Base-by-base conservation (phyloP, 1,140 invertebrate species). In the Zophobas morio region DNA sequence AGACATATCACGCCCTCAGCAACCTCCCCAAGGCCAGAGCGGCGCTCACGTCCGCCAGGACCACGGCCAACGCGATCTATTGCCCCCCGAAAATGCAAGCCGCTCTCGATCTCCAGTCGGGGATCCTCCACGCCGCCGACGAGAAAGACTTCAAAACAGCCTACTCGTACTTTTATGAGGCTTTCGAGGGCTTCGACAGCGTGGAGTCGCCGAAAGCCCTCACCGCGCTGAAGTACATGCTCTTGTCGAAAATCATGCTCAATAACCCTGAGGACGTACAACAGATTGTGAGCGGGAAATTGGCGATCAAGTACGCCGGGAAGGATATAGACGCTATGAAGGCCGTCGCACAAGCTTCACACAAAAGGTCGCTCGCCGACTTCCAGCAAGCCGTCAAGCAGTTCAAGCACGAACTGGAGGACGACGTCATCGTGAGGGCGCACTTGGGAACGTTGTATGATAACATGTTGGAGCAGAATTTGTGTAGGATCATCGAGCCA, bases 111-210 rank as follows among this genome's bases (percentile, higher is more conserved):
- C 88, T 99, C 54, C 98, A 99, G 86, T 99, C 98, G 40, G 98
- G 97, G 74, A 99, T 99, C 80, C 88, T 99, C 32, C 99, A 99
- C 89, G 98, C 99, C 47, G 98, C 98, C 39, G 99, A 99, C 87
- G 99, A 99, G 87, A 93, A 95, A 84, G 99, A 99, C 85, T 99
- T 99, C 86, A 99, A 99, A 90, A 99, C 98, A 81, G 99, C 98
- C 46, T 99, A 98, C 87, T 99, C 98, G 47, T 99, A 99, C 86
- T 99, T 99, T 86, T 99, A 99, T 88, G 99, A 99, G 90, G 98
- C 98, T 46, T 99, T 99, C 88, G 99, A 99, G 90, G 98, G 98
- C 78, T 99, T 98, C 88, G 98, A 99, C 87, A 98, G 96, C 80
- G 94, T 98, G 20, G 97, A 99, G 84, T 93, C 91, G 83, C 92